phyloP scores from a whole-genome alignment of 2,113 vertebrate species.

The Hemiprocne comata region DNA sequence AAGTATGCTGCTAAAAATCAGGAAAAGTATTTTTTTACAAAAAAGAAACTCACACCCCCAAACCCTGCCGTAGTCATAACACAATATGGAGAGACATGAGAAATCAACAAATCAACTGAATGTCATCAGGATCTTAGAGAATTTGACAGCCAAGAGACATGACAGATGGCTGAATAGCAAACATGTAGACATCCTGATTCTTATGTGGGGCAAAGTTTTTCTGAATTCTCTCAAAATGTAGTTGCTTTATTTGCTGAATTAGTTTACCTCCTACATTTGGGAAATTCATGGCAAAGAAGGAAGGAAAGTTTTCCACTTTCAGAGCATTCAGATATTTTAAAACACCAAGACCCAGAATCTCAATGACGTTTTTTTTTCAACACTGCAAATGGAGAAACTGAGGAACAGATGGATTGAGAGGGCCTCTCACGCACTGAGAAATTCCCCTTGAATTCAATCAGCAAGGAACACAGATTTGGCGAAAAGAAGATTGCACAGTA shows the following conservation, averaged over 20 bases:
- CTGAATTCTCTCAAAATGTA: neutral
- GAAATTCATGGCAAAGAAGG: neutral
- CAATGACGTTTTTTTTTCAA: neutral
- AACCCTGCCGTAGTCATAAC: neutral
- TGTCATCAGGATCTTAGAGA: neutral
- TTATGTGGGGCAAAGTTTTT: neutral
- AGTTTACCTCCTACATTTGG: neutral
- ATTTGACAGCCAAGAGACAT: neutral
- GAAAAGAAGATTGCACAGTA: neutral
- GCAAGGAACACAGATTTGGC: neutral
- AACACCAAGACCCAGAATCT: neutral
- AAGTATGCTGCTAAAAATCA: neutral
- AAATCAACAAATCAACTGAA: neutral
- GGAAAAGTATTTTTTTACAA: neutral
- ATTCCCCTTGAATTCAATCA: neutral
- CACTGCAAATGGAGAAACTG: neutral
- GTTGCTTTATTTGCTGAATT: slow-evolving; percentile 11
- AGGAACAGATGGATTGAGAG: neutral
- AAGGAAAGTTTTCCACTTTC: neutral
- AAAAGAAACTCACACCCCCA: neutral
- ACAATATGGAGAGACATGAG: neutral
- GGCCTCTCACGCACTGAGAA: neutral
- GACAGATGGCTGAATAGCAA: slow-evolving; percentile 7
- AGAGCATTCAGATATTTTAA: neutral
- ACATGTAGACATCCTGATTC: neutral